These are phyloP conservation scores for Clarias pachynema DNA, from an alignment of 2,797 vertebrate species.

Conservation along the genomic window DNA sequence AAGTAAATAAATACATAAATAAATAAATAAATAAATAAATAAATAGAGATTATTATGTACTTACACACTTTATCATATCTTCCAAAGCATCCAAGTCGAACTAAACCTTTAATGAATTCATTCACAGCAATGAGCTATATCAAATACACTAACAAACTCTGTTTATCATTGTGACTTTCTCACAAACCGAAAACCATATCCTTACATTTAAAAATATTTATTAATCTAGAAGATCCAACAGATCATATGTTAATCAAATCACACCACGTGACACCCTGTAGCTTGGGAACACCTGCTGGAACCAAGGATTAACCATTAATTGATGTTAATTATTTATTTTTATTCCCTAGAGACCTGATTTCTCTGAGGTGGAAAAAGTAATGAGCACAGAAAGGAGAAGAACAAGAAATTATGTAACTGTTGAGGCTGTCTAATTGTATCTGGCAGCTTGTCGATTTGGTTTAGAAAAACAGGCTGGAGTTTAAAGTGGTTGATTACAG, in stretches of 20 bases:
- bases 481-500: conserved; percentile 44
- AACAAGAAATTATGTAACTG: conserved; percentile 23
- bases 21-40: no score
- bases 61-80: neutral
- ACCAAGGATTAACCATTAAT: neutral
- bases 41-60: no score
- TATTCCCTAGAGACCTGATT: neutral
- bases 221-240: neutral
- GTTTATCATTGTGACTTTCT: neutral
- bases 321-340: neutral
- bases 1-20: no score
- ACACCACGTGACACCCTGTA: neutral
- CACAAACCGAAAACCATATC: no score
- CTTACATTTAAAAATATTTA: neutral
- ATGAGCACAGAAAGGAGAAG: conserved; percentile 11
- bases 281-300: neutral
- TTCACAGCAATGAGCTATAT: neutral
- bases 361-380: neutral
- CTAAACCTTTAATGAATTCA: neutral
- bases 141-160: neutral
- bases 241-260: neutral
- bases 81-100: neutral
- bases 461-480: conserved; percentile 31
- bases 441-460: conserved; percentile 38
- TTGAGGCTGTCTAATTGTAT: conserved; percentile 18